Evolutionary conservation across 2,797 vertebrate genomes (phyloP).

Genomic region (Anguilla pacifica): DNA sequence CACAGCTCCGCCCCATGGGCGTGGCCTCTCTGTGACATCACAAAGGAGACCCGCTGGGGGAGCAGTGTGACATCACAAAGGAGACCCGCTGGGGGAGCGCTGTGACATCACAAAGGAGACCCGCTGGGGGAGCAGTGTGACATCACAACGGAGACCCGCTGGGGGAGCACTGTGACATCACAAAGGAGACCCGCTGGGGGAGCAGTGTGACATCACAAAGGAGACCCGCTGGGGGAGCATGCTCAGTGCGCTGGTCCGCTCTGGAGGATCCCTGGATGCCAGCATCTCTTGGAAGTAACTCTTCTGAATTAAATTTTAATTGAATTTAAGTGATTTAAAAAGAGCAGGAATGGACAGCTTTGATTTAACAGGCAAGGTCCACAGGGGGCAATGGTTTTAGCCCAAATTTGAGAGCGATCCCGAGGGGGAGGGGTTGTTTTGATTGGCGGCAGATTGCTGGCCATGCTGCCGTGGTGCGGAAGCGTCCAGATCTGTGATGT

Average conservation of each 20-base stretch:
- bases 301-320: background rate
- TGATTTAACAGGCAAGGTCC: background rate
- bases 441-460: background rate
- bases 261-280: constrained; percentile 10
- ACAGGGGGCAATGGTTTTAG: background rate
- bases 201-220: too few relatives aligned
- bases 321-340: too few relatives aligned
- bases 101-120: too few relatives aligned
- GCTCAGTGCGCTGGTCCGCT: background rate
- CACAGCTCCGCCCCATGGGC: background rate
- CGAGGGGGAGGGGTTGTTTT: background rate
- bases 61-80: too few relatives aligned
- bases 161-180: background rate
- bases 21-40: background rate
- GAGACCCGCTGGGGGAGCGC: too few relatives aligned
- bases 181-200: too few relatives aligned
- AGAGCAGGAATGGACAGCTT: too few relatives aligned
- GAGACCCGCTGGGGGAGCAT: background rate
- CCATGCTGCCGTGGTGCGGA: background rate
- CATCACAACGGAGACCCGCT: too few relatives aligned
- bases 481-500: background rate
- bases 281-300: background rate
- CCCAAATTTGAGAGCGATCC: background rate
- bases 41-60: background rate
- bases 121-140: too few relatives aligned